Evolutionary conservation across 2,113 vertebrate species (phyloP), one percentile per base, ranked within the genome.

Genomic region (Cavia porcellus): DNA sequence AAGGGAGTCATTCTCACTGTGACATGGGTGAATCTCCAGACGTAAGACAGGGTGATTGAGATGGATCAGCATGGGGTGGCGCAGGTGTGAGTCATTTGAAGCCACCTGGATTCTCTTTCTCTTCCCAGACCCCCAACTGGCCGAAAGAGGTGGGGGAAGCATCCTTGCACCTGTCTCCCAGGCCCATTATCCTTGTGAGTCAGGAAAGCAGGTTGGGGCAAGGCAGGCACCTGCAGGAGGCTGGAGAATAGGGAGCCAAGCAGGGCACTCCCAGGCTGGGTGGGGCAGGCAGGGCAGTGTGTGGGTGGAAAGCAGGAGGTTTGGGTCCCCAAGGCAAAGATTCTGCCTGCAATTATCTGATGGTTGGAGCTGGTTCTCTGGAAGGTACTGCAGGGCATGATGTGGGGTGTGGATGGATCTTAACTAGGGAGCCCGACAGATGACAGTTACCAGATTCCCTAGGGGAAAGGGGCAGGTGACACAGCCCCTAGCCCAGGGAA

Each of bases 111-210:
- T 64, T 74, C 70, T 61, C 62, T 22, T 80, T 55, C 94, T 93
- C 50, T 89, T 81, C 50, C 83, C 42, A 42, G 12, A 47, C 42
- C 74, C 86, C 84, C 75, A 52, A 2, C 1, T 38, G 15, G 68
- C 84, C 62, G 24, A 24, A 82, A 25, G 64, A 90, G 79, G 70
- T 15, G 15, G 28, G 55, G 30, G 13, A 38, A 62, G 59, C n/a
- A 35, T 55, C 45, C 80, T 13, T 93, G 79, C 97, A 98, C 98
- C 98, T 98, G 98, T 97, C 95, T 97, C 66, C 90, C 47, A 62
- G 97, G 83, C 96, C 80, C 94, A 95, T 98, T 97, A 96, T 79
- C 59, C 35, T 79, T 86, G 72, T 98, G 97, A 98, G 92, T 98
- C 97, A 98, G 86, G 95, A 96, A 10, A 87, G 79, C 96, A 95